Evolutionary conservation across 2,888 invertebrate genomes (phyloP), one percentile per base, ranked within the genome.

Genomic region (Heteromurus nitidus): DNA sequence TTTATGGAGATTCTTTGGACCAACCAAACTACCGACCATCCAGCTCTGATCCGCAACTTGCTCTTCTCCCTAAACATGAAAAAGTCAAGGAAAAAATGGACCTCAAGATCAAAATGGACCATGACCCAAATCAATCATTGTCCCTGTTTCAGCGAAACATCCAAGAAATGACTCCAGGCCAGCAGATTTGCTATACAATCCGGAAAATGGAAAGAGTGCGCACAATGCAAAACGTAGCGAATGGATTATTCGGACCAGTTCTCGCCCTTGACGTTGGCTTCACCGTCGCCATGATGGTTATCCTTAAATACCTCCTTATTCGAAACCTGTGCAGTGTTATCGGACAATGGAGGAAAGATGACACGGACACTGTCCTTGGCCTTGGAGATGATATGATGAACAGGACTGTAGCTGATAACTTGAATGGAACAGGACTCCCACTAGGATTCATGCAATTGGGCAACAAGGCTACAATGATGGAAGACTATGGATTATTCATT

Each of bases 251-350:
- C 28, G 70, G 82, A 0, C 9, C 55, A 2, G 31, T 79, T 18
- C 65, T 82, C 16, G 79, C 74, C 2, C 2, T 79, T 7, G 69
- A 82, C 30, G 18, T 74, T 9, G 79, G 70, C 2, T 70, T 82
- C 24, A 50, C 74, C 2, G 50, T 79, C n/a, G 74, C 69, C n/a
- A 79, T 79, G 74, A 24, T 68, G 9, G 70, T 82, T n/a, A 18
- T 74, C 20, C 50, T 82, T 18, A 77, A 69, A 20, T 77, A 69
- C 36, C 36, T 77, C 3, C 50, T 77, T 9, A 77, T 77, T 36
- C 60, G 77, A 1, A 69, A 77, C 20, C 16, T 77, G 50, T 7
- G 50, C 5, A n/a, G n/a, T n/a, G n/a, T n/a, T n/a, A n/a, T n/a
- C n/a, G n/a, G n/a, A n/a, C n/a, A n/a, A n/a, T n/a, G n/a, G n/a